Base-by-base conservation (phyloP, 2,888 invertebrate genomes). In the Chymomyza procnemis region DNA sequence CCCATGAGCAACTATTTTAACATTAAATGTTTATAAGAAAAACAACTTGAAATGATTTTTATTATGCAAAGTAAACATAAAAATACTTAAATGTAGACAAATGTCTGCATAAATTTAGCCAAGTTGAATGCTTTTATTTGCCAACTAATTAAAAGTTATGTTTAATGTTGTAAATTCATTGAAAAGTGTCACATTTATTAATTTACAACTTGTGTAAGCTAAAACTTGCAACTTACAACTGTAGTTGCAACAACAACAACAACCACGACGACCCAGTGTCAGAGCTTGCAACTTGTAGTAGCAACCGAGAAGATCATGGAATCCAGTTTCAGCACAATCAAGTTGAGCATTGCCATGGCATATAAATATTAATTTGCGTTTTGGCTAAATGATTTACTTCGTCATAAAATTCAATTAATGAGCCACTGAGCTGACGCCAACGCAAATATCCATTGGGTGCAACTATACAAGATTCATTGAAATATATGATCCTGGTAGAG, bases 311-410 rank as follows among this genome's bases (percentile, higher is more conserved):
- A 30, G 8, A 66, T 18, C 54, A 16, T 16, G 21, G 63, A 30
- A 46, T 61, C 64, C 58, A 59, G 71, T 50, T 67, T 16, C 16
- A 56, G 21, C 61, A 41, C 34, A 41, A 12, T 41, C 64, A 59
- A 47, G 18, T 52, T 54, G 56, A 67, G 55, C 54, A 59, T 30
- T 55, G 64, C 55, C 18, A 19, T 56, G 19, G 30, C 59, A 52
- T 67, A 84, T 84, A 77, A 86, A 80, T 85, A 85, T 78, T 76
- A 71, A 84, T 85, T 81, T 84, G 85, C 85, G 78, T 75, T 73
- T 50, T 85, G 66, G 69, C 71, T 68, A 72, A 73, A 81, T 84
- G 80, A 84, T 81, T 86, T 80, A 85, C 68, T 67, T 67, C 66
- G 57, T 66, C 48, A 77, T 84, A 69, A 81, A 72, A 67, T 69